A percentile compares a stretch with the other conserved stretches of the same genome.
Conservation (phyloP, 64 coral and sea anemone genomes). For the Montipora capricornis region DNA sequence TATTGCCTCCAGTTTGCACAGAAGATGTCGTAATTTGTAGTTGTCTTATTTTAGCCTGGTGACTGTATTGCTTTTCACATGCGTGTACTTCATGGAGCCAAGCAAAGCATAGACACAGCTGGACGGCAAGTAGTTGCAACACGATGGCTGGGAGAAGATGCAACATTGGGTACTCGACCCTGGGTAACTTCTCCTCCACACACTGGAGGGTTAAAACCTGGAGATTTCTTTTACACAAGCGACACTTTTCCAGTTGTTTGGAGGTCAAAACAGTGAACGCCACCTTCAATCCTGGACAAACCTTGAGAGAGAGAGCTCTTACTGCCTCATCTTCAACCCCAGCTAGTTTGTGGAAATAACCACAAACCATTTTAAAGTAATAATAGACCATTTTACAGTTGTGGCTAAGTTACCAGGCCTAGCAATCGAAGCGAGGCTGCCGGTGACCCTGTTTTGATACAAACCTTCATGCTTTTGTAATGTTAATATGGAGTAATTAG, state of each 20-base stretch:
- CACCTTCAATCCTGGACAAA: neutral
- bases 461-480: too few species aligned
- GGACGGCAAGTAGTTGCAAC: constrained; percentile 77
- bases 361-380: too few species aligned
- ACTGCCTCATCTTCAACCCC: too few species aligned
- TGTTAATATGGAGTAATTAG: too few species aligned
- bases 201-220: constrained; percentile 57
- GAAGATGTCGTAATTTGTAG: neutral
- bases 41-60: constrained; percentile 57
- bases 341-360: too few species aligned
- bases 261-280: neutral
- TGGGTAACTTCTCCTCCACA: constrained; percentile 65
- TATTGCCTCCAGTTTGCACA: neutral
- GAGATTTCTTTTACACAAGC: constrained; percentile 32
- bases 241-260: constrained; percentile 24
- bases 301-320: neutral
- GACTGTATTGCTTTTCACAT: constrained; percentile 96
- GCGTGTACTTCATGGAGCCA: constrained; percentile 82
- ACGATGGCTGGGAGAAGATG: constrained; percentile 88
- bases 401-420: too few species aligned
- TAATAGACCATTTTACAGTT: too few species aligned
- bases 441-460: too few species aligned
- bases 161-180: constrained; percentile 60
- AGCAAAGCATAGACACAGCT: constrained; percentile 40
- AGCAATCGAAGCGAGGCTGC: too few species aligned